phyloP scores from a whole-genome alignment of 2,797 vertebrate genomes.

The Sebastes matsubarae region DNA sequence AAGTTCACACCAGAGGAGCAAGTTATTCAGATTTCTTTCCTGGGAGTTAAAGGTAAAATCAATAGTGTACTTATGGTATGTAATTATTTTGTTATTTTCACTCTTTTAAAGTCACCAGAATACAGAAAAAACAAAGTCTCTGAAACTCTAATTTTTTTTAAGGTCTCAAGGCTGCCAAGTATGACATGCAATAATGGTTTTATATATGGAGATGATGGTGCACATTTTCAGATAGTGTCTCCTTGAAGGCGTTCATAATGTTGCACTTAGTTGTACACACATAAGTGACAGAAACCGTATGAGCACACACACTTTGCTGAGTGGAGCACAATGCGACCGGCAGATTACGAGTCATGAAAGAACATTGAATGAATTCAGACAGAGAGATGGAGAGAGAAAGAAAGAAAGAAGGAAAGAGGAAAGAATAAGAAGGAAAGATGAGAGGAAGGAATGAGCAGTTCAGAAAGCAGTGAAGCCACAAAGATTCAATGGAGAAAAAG shows the following conservation, averaged over 20 bases:
- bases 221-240: neutral
- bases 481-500: neutral
- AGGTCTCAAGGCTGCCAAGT: too few species aligned
- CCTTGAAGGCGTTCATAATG: neutral
- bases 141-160: too few species aligned
- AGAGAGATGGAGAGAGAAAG: neutral
- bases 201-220: neutral
- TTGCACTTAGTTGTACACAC: neutral
- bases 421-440: neutral
- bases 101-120: too few species aligned
- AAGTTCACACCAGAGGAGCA: too few species aligned
- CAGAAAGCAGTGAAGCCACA: neutral
- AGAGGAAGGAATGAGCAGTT: neutral
- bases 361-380: conserved; percentile 8
- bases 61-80: too few species aligned
- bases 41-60: too few species aligned
- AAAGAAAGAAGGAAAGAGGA: neutral
- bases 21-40: too few species aligned
- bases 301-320: conserved; percentile 5
- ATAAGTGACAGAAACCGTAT: neutral
- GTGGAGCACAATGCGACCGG: conserved; percentile 3
- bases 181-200: neutral
- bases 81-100: too few species aligned
- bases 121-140: too few species aligned
- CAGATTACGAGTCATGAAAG: conserved; percentile 19